Percentiles rank a stretch among this genome's conserved stretches.
phyloP scores from a whole-genome alignment of 2,113 vertebrate species.

The Hydropotes inermis region DNA sequence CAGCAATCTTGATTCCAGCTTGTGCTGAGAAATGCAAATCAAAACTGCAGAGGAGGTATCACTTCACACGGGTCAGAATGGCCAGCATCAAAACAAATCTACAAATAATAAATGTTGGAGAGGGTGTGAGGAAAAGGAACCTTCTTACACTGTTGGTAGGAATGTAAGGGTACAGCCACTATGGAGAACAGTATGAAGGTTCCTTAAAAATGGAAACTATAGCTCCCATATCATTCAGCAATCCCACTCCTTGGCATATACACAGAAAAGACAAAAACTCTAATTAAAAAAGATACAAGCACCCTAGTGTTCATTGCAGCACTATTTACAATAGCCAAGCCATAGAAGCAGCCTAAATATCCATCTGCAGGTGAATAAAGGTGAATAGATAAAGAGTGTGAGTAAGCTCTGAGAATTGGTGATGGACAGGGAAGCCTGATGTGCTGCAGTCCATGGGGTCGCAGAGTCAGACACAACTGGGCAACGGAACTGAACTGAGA shows the following conservation, averaged over 20 bases:
- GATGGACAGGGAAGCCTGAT: neutral
- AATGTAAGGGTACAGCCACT: neutral
- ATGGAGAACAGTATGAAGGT: neutral
- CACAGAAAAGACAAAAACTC: neutral
- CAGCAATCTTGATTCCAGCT: too few relatives aligned
- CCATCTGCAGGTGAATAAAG: neutral
- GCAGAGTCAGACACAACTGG: neutral
- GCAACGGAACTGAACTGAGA: neutral
- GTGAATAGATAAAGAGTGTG: neutral
- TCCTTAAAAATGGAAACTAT: neutral
- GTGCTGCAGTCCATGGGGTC: neutral
- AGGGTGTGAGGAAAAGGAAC: neutral
- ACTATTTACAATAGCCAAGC: neutral
- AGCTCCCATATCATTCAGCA: neutral
- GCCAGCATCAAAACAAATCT: neutral
- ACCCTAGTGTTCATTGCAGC: neutral
- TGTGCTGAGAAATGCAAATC: neutral
- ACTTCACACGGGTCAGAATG: neutral
- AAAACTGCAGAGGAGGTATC: neutral
- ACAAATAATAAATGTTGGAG: neutral
- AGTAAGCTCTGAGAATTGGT: neutral
- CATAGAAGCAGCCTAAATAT: neutral
- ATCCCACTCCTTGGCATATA: neutral
- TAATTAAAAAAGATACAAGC: neutral
- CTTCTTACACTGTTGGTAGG: neutral